These are phyloP conservation scores for Limulus polyphemus DNA, from an alignment of 2,888 invertebrate species.

Conservation along the genomic window DNA sequence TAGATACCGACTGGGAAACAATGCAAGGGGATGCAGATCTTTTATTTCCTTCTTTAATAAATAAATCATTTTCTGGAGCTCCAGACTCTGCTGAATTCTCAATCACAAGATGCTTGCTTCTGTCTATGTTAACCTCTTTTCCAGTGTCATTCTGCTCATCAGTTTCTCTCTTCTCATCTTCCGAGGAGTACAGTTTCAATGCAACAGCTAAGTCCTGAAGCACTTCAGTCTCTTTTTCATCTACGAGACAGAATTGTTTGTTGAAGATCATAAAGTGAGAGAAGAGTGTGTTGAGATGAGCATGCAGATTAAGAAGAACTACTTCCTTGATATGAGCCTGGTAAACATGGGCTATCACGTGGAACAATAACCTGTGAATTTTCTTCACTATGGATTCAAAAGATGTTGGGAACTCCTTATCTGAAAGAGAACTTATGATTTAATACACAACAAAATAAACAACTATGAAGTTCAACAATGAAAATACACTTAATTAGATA, in stretches of 20 bases:
- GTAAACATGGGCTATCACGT: constrained; percentile 95
- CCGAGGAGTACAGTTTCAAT: constrained; percentile 38
- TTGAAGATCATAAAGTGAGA: constrained; percentile 80
- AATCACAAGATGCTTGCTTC: not conserved
- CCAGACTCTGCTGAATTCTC: not conserved
- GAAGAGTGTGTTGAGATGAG: constrained; percentile 93
- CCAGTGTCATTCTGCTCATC: too few species aligned
- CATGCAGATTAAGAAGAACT: constrained; percentile 80
- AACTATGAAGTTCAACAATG: too few species aligned
- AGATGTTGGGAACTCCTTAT: constrained; percentile 83
- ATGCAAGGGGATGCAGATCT: too few species aligned
- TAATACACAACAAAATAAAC: too few species aligned
- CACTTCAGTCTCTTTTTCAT: constrained; percentile 90
- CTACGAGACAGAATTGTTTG: constrained; percentile 79
- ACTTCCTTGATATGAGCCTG: constrained; percentile 95
- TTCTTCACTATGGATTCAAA: constrained; percentile 92
- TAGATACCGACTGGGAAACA: too few species aligned
- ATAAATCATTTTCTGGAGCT: not conserved
- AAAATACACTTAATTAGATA: too few species aligned
- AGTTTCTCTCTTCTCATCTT: too few species aligned
- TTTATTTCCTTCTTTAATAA: too few species aligned
- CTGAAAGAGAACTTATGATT: constrained; percentile 39
- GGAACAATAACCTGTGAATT: constrained; percentile 89
- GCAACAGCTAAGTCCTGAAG: constrained; percentile 81
- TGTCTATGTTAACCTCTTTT: too few species aligned